These are phyloP conservation scores for Alauda arvensis DNA, from an alignment of 2,797 vertebrate genomes.

Conservation along the genomic window DNA sequence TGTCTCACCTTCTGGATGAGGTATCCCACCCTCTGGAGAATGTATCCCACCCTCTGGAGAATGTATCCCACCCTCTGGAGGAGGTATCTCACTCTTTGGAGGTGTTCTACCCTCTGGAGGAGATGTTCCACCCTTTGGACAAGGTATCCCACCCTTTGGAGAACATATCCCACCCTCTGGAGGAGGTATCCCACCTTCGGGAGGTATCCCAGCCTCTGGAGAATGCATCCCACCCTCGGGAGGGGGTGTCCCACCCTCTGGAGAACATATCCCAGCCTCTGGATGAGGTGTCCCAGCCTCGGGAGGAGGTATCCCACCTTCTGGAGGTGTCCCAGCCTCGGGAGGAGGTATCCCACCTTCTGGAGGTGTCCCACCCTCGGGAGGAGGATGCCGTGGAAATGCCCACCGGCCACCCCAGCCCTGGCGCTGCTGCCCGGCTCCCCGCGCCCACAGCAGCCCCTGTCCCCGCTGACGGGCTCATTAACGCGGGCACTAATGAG, in stretches of 20 bases:
- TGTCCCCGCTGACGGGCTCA: neutral
- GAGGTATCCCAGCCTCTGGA: neutral
- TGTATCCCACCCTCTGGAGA: neutral
- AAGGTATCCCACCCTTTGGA: neutral
- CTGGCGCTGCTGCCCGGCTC: neutral
- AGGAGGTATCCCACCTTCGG: neutral
- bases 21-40: neutral
- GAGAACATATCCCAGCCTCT: too few species aligned
- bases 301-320: neutral
- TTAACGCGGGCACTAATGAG: neutral
- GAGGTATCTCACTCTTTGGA: neutral
- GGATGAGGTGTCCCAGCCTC: neutral
- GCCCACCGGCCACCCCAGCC: neutral
- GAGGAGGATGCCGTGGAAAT: neutral
- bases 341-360: neutral
- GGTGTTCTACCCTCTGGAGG: neutral
- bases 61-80: neutral
- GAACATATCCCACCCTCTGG: neutral
- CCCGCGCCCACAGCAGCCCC: neutral
- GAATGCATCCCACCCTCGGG: accelerated
- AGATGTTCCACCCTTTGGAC: neutral
- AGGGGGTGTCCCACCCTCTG: neutral
- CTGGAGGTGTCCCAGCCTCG: neutral
- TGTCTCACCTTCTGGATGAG: neutral
- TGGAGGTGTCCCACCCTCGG: neutral